Evolutionary conservation across 2,113 vertebrate species (phyloP), one percentile per base, ranked within the genome.

Genomic region (Sander vitreus): DNA sequence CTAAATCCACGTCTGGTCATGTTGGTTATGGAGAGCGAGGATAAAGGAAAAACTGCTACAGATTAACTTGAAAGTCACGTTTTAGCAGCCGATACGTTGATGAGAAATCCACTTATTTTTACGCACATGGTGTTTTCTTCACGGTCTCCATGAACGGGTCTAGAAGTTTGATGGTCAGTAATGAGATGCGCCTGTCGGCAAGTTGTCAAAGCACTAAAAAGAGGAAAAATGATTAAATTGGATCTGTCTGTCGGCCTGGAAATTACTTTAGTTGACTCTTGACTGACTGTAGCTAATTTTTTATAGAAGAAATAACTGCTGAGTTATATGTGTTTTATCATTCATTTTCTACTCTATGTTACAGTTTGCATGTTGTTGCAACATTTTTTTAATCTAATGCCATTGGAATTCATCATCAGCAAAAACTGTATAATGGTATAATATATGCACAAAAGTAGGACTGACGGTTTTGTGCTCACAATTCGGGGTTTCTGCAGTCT

Each of bases 41-140:
- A 19, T 18, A 27, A 19, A 45, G 21, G 39, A 36, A 33, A 73
- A 75, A 62, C 16, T 55, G n/a, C 2, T 25, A 23, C 2, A 68
- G 9, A 23, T 78, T 59, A 73, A 85, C 23, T 83, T 78, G 79
- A 55, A 50, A 80, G 71, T 89, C 89, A 83, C 70, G 82, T 85
- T 19, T 53, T 4, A 2, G 54, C 53, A 50, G 68, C 30, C 15
- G 36, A 39, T 27, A n/a, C 30, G 30, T 7, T 11, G 14, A 33
- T 5, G 45, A 81, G 23, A 69, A 54, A 30, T 36, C 21, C 7
- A 9, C 25, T 76, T 39, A 2, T 55, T 21, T 27, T 47, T 68
- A 59, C 73, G 81, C 81, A 80, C 84, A 54, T 62, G 76, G 50
- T 68, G 0, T 30, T 33, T 57, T 45, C 4, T 1, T 62, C 3